phyloP scores from a whole-genome alignment of 2,113 vertebrate species.

The Engystomops pustulosus region DNA sequence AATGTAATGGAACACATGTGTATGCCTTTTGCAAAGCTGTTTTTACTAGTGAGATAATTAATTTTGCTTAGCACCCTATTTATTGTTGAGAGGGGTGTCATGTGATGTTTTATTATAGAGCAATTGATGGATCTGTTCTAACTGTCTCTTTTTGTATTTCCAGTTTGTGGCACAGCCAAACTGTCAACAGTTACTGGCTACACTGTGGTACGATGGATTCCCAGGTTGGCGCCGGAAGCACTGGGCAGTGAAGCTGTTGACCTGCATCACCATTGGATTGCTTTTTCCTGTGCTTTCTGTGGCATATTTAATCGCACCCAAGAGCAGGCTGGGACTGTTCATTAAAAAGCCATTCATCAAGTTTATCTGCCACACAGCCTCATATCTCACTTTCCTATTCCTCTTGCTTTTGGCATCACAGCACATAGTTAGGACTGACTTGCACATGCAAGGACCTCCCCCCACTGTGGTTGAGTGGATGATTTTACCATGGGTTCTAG shows the following conservation, averaged over 20 bases:
- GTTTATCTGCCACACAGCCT: slow-evolving; percentile 97
- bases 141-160: slow-evolving; percentile 47
- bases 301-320: slow-evolving; percentile 91
- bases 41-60: too few species aligned
- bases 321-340: slow-evolving; percentile 91
- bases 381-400: slow-evolving; percentile 97
- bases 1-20: too few species aligned
- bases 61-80: too few species aligned
- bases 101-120: neutral
- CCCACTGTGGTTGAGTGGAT: slow-evolving; percentile 97
- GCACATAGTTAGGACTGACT: slow-evolving; percentile 94
- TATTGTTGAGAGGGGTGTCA: too few species aligned
- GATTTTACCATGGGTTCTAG: slow-evolving; percentile 96
- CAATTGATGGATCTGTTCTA: neutral
- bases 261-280: slow-evolving; percentile 93
- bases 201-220: slow-evolving; percentile 96
- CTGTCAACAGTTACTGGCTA: slow-evolving; percentile 96
- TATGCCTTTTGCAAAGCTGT: too few species aligned
- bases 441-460: slow-evolving; percentile 93
- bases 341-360: slow-evolving; percentile 99
- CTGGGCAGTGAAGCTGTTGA: slow-evolving; percentile 94
- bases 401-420: slow-evolving; percentile 94
- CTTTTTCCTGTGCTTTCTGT: slow-evolving; percentile 91
- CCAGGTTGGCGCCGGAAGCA: slow-evolving; percentile 95
- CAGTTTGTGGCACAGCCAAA: slow-evolving; percentile 98